Percentiles rank a stretch among this genome's conserved stretches.
phyloP scores from a whole-genome alignment of 2,797 vertebrate genomes.

The Acipenser ruthenus region DNA sequence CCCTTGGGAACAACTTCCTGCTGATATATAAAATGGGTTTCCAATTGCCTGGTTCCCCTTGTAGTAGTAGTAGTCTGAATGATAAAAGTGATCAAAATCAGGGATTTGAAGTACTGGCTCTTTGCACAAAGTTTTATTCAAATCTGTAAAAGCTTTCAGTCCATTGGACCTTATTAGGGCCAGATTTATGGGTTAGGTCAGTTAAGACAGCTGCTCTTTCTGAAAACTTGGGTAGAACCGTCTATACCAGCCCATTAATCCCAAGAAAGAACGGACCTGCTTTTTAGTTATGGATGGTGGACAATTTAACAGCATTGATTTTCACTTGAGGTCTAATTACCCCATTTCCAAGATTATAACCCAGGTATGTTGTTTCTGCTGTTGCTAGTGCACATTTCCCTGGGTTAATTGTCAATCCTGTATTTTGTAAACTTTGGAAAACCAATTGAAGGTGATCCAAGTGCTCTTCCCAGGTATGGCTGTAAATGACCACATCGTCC shows the following conservation, averaged over 20 bases:
- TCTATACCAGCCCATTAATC: conserved; percentile 16
- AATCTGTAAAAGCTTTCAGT: neutral
- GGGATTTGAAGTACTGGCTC: conserved; percentile 5
- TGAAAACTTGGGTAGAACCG: conserved; percentile 19
- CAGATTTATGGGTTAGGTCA: conserved; percentile 5
- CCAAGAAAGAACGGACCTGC: conserved; percentile 11
- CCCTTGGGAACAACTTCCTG: neutral
- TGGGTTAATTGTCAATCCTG: conserved; percentile 9
- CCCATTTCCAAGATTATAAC: conserved; percentile 7
- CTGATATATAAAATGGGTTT: neutral
- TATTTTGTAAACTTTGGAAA: neutral
- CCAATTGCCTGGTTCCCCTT: neutral
- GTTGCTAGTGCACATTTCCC: conserved; percentile 4
- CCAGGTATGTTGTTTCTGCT: conserved; percentile 12
- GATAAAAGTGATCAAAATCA: conserved; percentile 1
- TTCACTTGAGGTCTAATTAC: conserved; percentile 15
- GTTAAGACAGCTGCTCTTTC: neutral
- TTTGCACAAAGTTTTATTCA: conserved; percentile 8
- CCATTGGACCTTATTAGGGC: neutral
- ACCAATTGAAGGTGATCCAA: neutral
- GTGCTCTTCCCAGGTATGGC: conserved; percentile 11
- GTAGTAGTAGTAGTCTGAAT: neutral
- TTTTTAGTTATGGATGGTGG: conserved; percentile 10
- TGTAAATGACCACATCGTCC: conserved; percentile 11
- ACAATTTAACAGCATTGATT: conserved; percentile 11